Evolutionary conservation across 2,888 invertebrate genomes (phyloP).

Genomic region (Drosophila putrida): DNA sequence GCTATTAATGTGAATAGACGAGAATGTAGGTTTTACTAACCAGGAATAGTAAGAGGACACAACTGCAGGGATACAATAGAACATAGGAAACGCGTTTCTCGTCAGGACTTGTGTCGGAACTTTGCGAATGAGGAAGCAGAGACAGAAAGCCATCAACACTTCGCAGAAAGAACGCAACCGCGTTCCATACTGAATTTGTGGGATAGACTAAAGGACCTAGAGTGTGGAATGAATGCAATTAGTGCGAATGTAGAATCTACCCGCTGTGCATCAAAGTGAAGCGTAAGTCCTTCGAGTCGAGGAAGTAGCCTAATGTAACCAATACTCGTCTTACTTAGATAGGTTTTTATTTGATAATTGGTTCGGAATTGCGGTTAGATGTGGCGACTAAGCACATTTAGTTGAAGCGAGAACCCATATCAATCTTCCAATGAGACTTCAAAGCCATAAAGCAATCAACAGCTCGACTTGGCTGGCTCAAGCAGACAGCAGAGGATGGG

Average conservation of each 20-base stretch:
- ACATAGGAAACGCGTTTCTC: too few species aligned
- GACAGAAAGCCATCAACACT: background rate
- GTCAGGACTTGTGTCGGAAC: too few species aligned
- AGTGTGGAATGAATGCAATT: background rate
- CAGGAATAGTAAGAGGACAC: too few species aligned
- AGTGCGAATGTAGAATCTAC: background rate
- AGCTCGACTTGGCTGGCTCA: slow-evolving; percentile 24
- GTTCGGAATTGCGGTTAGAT: slow-evolving; percentile 7
- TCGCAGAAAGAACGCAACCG: background rate
- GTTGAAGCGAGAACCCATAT: slow-evolving; percentile 21
- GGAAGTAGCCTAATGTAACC: background rate
- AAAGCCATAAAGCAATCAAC: slow-evolving; percentile 47
- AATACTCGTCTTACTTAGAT: background rate
- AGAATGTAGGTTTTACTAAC: too few species aligned
- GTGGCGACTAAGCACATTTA: slow-evolving; percentile 35
- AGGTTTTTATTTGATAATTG: slow-evolving; percentile 32
- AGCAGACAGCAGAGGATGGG: background rate
- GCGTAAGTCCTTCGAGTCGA: background rate
- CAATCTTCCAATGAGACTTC: slow-evolving; percentile 52
- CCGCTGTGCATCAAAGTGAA: background rate
- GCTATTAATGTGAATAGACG: too few species aligned
- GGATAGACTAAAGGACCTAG: background rate
- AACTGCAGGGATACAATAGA: too few species aligned
- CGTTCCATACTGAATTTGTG: background rate
- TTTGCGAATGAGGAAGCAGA: background rate